A percentile compares a stretch with the other conserved stretches of the same genome.
Conservation (phyloP, 2,888 invertebrate species). For the Schizaphis graminum region DNA sequence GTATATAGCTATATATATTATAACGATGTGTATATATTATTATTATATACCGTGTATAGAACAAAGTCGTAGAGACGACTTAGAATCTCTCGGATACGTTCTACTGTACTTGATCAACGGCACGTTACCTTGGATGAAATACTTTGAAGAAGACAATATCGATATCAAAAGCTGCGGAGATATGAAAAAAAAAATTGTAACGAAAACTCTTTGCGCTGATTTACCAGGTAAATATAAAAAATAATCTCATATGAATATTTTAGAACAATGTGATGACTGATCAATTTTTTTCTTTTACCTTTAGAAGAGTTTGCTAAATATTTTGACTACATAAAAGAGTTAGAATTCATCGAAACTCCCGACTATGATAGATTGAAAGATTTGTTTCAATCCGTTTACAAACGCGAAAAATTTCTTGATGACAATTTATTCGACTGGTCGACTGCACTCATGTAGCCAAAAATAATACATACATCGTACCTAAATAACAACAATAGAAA, state of each 20-base stretch:
- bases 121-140: slow-evolving; percentile 36
- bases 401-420: background rate
- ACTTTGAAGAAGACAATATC: background rate
- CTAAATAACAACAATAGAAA: too few relatives aligned
- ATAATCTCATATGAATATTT: background rate
- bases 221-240: slow-evolving; percentile 27
- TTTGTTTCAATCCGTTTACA: slow-evolving; percentile 10
- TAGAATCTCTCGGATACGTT: slow-evolving; percentile 44
- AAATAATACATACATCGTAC: background rate
- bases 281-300: background rate
- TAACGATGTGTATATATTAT: background rate
- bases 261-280: background rate
- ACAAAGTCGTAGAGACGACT: slow-evolving; percentile 53
- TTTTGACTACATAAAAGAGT: slow-evolving; percentile 11
- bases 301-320: slow-evolving; percentile 29
- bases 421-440: slow-evolving; percentile 37
- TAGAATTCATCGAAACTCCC: slow-evolving; percentile 3
- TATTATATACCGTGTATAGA: background rate
- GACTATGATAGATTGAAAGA: background rate
- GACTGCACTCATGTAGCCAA: background rate
- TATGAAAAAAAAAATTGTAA: slow-evolving; percentile 3
- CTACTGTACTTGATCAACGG: slow-evolving; percentile 35
- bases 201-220: background rate
- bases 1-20: background rate
- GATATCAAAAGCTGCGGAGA: background rate